Evolutionary conservation across 2,797 vertebrate genomes (phyloP).

Genomic region (Danio albolineatus): DNA sequence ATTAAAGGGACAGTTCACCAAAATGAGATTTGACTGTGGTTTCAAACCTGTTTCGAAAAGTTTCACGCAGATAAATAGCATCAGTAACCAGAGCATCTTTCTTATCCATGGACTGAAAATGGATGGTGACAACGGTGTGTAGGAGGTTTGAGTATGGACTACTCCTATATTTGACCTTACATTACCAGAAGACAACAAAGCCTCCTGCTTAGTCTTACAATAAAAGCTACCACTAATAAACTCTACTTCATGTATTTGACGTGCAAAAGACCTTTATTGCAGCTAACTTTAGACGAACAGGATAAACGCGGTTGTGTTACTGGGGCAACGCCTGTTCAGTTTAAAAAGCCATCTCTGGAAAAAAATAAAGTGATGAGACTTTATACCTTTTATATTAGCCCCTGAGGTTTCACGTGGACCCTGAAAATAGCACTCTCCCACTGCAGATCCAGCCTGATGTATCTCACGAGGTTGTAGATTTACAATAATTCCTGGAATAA

Average conservation of each 20-base stretch:
- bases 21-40: background rate
- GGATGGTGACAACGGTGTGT: background rate
- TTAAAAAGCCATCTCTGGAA: background rate
- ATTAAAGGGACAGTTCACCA: background rate
- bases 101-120: background rate
- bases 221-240: background rate
- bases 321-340: background rate
- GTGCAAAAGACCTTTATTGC: constrained; percentile 24
- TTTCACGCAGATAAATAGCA: background rate
- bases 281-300: background rate
- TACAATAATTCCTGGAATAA: constrained; percentile 31
- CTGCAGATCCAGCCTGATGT: constrained; percentile 31
- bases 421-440: constrained; percentile 47
- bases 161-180: background rate
- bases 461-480: constrained; percentile 12
- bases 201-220: background rate
- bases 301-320: background rate
- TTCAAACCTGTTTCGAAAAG: background rate
- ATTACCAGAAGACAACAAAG: background rate
- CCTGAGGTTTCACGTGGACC: constrained; percentile 59
- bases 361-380: background rate
- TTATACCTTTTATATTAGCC: constrained; percentile 41
- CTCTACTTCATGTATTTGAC: background rate
- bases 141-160: background rate
- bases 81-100: background rate